phyloP scores from a whole-genome alignment of 2,888 invertebrate genomes.

The Silvanus unidentatus region DNA sequence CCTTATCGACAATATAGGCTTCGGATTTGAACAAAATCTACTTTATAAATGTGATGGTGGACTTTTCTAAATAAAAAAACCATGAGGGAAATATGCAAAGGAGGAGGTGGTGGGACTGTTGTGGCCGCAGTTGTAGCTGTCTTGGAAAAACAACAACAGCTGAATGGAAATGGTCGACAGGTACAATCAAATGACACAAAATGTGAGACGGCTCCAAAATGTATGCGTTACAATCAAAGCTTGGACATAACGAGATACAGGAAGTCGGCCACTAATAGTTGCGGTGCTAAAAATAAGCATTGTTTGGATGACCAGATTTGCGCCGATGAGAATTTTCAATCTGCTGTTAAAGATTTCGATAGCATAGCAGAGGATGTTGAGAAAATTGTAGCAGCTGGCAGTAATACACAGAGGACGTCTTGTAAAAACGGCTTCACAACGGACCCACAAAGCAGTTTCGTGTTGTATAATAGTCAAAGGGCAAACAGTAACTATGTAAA shows the following conservation, averaged over 20 bases:
- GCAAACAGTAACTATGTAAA: not conserved
- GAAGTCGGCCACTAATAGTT: constrained; percentile 13
- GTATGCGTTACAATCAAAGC: not conserved
- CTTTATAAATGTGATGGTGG: too few relatives aligned
- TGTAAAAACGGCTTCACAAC: constrained; percentile 13
- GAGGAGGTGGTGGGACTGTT: constrained; percentile 51
- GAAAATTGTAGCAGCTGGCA: constrained; percentile 30
- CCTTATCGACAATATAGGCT: too few relatives aligned
- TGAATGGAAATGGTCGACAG: not conserved
- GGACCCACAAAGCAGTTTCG: constrained; percentile 10
- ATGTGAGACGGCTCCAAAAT: not conserved
- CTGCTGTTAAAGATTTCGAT: constrained; percentile 42
- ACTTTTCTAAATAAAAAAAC: not conserved
- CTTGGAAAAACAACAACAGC: constrained; percentile 41
- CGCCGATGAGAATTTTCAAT: constrained; percentile 35
- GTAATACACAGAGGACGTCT: constrained; percentile 22
- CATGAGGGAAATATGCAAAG: constrained; percentile 34
- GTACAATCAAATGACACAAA: not conserved
- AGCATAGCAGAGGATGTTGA: constrained; percentile 42
- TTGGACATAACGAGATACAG: not conserved
- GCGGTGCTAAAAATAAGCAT: constrained; percentile 29
- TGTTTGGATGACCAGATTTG: constrained; percentile 33
- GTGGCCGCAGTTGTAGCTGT: constrained; percentile 56
- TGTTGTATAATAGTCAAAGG: not conserved
- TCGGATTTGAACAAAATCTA: too few relatives aligned